Conservation (phyloP, 2,888 invertebrate species). For the Aphodius sticticus region DNA sequence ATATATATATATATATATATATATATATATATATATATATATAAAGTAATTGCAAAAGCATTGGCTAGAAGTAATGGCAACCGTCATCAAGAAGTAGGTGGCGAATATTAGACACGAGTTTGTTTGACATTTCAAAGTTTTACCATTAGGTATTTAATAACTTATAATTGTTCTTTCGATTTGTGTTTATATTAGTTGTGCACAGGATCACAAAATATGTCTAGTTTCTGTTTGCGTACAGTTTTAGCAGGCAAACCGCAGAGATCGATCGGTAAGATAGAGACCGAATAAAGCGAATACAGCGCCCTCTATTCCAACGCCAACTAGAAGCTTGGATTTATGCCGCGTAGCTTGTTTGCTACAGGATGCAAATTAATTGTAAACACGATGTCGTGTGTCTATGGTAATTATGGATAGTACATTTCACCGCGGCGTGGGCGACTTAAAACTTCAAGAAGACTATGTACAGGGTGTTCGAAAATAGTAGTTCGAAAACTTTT, state of each 20-base stretch:
- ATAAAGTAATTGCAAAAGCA: too few relatives aligned
- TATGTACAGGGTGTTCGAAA: background rate
- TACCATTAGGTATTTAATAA: too few relatives aligned
- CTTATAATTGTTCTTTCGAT: too few relatives aligned
- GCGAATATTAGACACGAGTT: too few relatives aligned
- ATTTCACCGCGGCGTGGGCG: background rate
- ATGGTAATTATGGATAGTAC: constrained; percentile 13
- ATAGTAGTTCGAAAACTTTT: too few relatives aligned
- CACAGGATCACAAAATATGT: too few relatives aligned
- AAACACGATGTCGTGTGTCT: constrained; percentile 20
- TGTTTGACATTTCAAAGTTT: too few relatives aligned
- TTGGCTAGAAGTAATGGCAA: too few relatives aligned
- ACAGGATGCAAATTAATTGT: constrained; percentile 25
- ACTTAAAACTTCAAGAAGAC: background rate
- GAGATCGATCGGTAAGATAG: background rate
- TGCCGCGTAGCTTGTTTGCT: constrained; percentile 14
- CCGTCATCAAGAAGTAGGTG: too few relatives aligned
- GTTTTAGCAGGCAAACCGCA: background rate
- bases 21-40: too few relatives aligned
- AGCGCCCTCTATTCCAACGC: background rate
- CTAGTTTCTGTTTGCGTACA: background rate
- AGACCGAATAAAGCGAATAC: background rate
- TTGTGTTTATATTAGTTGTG: too few relatives aligned
- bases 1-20: too few relatives aligned
- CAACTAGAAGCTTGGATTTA: constrained; percentile 6